Base-by-base conservation (phyloP, 1,140 invertebrate genomes). In the Orius insidiosus region DNA sequence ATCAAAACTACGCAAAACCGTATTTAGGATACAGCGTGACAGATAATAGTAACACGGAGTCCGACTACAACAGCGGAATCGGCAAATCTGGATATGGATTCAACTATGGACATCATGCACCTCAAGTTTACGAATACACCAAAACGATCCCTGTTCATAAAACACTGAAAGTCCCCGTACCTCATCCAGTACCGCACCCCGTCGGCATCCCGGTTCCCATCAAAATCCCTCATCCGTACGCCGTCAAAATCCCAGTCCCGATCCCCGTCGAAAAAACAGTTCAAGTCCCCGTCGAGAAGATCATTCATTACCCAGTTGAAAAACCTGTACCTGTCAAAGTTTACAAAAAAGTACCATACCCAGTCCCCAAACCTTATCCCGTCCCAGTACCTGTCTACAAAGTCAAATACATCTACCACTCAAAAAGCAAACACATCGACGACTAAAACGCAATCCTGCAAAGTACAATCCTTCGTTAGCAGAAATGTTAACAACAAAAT, bases 381-480 rank as follows among this genome's bases (percentile, higher is more conserved):
- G 41, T 43, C 7, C 41, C 41, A 9, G 41, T 43, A 16, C 41
- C 41, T 9, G 41, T 43, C 24, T 43, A 43, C 41, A 43, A n/a
- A 31, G 41, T 43, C 41, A 43, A 43, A 31, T 43, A 43, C 24
- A 31, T 43, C 24, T 43, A 43, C 19, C 41, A 43, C 30, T 43
- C 41, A 18, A 43, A 43, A 30, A 24, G 24, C 24, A 19, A 31
- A 19, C 41, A 24, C 24, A 32, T 35, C 10, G 41, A 43, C 5
- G 41, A 43, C n/a, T 24, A 24, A n/a, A 24, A 24, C 24, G 24
- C 24, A 24, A 24, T 24, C 7, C 7, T 24, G 24, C 3, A 24
- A 24, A n/a, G 24, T 24, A 24, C 24, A 24, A 24, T 4, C 3
- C 7, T 24, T 24, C 24, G 3, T 7, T 24, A 7, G 24, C 24